These are phyloP conservation scores for Drosophila rufa DNA, from an alignment of 1,140 invertebrate genomes.

Conservation along the genomic window DNA sequence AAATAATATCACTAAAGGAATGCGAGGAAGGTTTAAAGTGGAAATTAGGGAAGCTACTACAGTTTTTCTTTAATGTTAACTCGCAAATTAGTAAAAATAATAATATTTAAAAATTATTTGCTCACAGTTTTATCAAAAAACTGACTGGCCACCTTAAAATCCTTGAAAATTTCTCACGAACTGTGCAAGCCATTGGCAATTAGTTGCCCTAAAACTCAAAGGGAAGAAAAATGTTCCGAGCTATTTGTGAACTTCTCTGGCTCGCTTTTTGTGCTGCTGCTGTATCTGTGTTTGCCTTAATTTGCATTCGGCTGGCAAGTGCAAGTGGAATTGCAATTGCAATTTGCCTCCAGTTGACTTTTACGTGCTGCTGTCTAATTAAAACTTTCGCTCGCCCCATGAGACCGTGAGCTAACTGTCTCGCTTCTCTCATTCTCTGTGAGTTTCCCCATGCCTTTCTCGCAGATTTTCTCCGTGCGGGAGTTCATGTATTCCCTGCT, in stretches of 20 bases:
- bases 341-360: slow-evolving; percentile 75
- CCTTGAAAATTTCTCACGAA: slow-evolving; percentile 7
- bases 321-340: slow-evolving; percentile 71
- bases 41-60: no score
- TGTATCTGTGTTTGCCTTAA: slow-evolving; percentile 57
- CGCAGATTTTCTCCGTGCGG: slow-evolving; percentile 21
- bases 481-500: slow-evolving; percentile 50
- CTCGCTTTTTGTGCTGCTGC: slow-evolving; percentile 15
- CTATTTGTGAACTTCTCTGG: slow-evolving; percentile 27
- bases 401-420: slow-evolving; percentile 29
- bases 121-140: not conserved
- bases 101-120: no score
- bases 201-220: slow-evolving; percentile 34
- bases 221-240: slow-evolving; percentile 20
- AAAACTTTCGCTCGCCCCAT: slow-evolving; percentile 66
- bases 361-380: slow-evolving; percentile 80
- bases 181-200: slow-evolving; percentile 22
- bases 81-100: no score
- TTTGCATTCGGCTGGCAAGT: slow-evolving; percentile 64
- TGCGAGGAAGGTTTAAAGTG: no score
- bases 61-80: no score
- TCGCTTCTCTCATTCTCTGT: slow-evolving; percentile 5
- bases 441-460: slow-evolving; percentile 2
- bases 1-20: not conserved
- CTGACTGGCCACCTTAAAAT: not conserved